Base-by-base conservation (phyloP, 1,140 invertebrate genomes). In the Cyrtorhinus lividipennis region DNA sequence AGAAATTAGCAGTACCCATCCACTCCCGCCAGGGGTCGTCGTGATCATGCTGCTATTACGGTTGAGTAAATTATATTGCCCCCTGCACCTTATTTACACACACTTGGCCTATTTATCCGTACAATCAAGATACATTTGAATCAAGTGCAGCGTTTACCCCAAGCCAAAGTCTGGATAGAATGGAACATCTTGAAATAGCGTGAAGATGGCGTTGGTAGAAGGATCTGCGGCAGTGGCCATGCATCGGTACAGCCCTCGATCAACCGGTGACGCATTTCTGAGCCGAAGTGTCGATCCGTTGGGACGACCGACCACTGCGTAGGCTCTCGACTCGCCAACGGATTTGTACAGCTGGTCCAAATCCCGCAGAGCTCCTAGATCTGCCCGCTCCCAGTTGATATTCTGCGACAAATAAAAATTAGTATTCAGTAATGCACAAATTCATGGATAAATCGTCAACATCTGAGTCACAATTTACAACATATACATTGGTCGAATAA, bases 321-420 rank as follows among this genome's bases (percentile, higher is more conserved):
- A 69, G 20, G 64, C 66, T 13, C 68, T 66, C 15, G 58, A 26
- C 24, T 66, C 62, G 5, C 68, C 67, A 18, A 38, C 60, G 1
- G 64, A 44, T 38, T 66, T 67, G 65, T 70, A 68, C 13, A 67
- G 58, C 30, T 59, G 23, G 57, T 69, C 64, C 8, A 70, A 62
- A 48, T 63, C 64, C 25, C 68, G 65, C 1, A 38, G 59, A 25
- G 60, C 66, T 0, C 68, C 68, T 22, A 68, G 58, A 45, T 71
- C 69, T 10, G 68, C 69, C 22, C 69, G 62, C 58, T 69, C 69
- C 69, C 69, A 71, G 2, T 69, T 64, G n/a, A 70, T 64, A 44
- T 70, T 70, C 69, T 70, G 63, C 5, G 66, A 66, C 24, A 48
- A 57, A 56, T 22, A 2, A 44, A 25, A 48, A 18, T 56, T 24